These are phyloP conservation scores for Acromyrmex charruanus DNA, from an alignment of 1,140 invertebrate species.

Conservation along the genomic window DNA sequence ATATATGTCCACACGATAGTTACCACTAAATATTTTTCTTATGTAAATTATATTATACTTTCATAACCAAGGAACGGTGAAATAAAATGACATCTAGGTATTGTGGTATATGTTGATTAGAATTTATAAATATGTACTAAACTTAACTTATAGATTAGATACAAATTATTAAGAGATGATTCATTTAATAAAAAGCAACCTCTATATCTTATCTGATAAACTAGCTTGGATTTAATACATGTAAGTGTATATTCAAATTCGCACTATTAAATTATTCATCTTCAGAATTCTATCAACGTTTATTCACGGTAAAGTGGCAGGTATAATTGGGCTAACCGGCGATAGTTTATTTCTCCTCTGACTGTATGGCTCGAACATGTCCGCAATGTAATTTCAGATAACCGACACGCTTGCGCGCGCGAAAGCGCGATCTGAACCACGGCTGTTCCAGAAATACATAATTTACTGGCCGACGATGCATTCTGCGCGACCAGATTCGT, in stretches of 20 bases:
- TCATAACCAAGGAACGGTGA: neutral
- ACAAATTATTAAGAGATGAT: neutral
- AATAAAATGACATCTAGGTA: neutral
- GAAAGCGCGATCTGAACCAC: conserved; percentile 32
- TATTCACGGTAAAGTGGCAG: conserved; percentile 30
- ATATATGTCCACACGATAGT: too few species aligned
- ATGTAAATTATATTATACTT: conserved; percentile 18
- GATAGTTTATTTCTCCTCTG: conserved; percentile 53
- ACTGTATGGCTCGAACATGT: conserved; percentile 41
- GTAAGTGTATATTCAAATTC: neutral
- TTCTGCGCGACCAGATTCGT: conserved; percentile 53
- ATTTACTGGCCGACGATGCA: conserved; percentile 64
- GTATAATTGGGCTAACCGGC: conserved; percentile 22
- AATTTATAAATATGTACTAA: neutral
- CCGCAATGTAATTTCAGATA: conserved; percentile 58
- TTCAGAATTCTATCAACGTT: conserved; percentile 48
- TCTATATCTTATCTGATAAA: conserved; percentile 21
- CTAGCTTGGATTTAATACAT: neutral
- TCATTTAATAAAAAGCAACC: neutral
- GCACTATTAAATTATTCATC: conserved; percentile 6
- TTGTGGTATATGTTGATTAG: too few species aligned
- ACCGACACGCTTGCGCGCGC: conserved; percentile 35
- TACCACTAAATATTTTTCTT: neutral
- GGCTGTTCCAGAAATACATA: conserved; percentile 65
- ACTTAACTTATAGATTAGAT: neutral